A percentile compares a stretch with the other conserved stretches of the same genome.
These are phyloP conservation scores for Agrotis puta DNA, from an alignment of 2,888 invertebrate species.

Conservation along the genomic window DNA sequence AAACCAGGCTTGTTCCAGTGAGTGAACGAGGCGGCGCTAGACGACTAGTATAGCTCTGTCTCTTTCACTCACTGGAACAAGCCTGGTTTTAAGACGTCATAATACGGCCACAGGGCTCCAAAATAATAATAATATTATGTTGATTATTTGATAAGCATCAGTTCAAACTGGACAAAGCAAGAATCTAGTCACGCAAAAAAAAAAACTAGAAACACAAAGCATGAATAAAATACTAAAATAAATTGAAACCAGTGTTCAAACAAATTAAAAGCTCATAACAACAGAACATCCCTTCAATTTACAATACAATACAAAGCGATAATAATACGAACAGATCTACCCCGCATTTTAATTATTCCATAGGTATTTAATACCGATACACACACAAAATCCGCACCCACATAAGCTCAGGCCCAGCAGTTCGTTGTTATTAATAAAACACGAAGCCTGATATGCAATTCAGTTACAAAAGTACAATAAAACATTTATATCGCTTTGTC, in stretches of 20 bases:
- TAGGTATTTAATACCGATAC: conserved; percentile 48
- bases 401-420: conserved; percentile 43
- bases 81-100: too few relatives aligned
- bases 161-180: not conserved
- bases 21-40: too few relatives aligned
- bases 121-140: too few relatives aligned
- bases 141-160: too few relatives aligned
- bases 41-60: too few relatives aligned
- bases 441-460: conserved; percentile 70
- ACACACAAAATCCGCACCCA: conserved; percentile 28
- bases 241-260: not conserved
- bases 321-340: conserved; percentile 19
- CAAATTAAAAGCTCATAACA: conserved; percentile 6
- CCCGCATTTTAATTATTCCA: conserved; percentile 48
- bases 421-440: conserved; percentile 63
- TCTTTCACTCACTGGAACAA: too few relatives aligned
- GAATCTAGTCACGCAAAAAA: not conserved
- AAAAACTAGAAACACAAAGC: not conserved
- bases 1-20: too few relatives aligned
- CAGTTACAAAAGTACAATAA: conserved; percentile 73
- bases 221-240: too few relatives aligned
- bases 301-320: conserved; percentile 24
- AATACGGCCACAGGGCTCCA: too few relatives aligned
- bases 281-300: conserved; percentile 22
- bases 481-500: conserved; percentile 75